Conservation (phyloP, 2,888 invertebrate genomes). For the Folsomia candida region DNA sequence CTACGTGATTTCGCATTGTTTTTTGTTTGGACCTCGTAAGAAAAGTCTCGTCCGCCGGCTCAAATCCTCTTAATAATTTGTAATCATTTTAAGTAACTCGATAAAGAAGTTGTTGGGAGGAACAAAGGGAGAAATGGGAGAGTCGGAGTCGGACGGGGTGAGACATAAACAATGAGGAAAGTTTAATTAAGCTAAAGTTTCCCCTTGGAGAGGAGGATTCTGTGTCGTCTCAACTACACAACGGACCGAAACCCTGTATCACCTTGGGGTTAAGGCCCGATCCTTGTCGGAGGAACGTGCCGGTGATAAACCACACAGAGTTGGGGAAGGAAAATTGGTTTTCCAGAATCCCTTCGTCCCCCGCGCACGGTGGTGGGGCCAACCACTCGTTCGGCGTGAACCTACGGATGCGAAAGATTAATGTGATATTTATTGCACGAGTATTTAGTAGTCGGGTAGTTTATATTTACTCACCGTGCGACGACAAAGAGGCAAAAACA, state of each 20-base stretch:
- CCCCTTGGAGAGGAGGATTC: neutral
- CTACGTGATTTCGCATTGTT: too few species aligned
- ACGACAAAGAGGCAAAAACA: slow-evolving; percentile 92
- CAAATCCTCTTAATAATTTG: slow-evolving; percentile 7
- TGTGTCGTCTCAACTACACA: too few species aligned
- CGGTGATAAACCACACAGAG: slow-evolving; percentile 95
- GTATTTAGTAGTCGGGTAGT: too few species aligned
- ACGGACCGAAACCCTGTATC: too few species aligned
- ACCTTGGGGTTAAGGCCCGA: slow-evolving; percentile 91
- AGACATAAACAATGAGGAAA: slow-evolving; percentile 2
- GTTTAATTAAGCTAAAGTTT: neutral
- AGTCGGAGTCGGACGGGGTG: neutral
- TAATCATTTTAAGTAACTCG: too few species aligned
- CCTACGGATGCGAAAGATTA: too few species aligned
- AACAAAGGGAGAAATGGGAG: too few species aligned
- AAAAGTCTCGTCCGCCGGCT: too few species aligned
- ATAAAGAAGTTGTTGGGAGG: too few species aligned
- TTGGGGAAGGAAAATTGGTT: slow-evolving; percentile 97
- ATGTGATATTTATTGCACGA: too few species aligned
- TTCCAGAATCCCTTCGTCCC: slow-evolving; percentile 69
- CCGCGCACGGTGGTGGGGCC: slow-evolving; percentile 68
- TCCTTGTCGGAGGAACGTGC: slow-evolving; percentile 90
- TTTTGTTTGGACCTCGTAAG: too few species aligned
- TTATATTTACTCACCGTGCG: slow-evolving; percentile 64
- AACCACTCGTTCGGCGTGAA: slow-evolving; percentile 97